Conservation (phyloP, 2,113 vertebrate species). For the Periophthalmodon schlosseri region DNA sequence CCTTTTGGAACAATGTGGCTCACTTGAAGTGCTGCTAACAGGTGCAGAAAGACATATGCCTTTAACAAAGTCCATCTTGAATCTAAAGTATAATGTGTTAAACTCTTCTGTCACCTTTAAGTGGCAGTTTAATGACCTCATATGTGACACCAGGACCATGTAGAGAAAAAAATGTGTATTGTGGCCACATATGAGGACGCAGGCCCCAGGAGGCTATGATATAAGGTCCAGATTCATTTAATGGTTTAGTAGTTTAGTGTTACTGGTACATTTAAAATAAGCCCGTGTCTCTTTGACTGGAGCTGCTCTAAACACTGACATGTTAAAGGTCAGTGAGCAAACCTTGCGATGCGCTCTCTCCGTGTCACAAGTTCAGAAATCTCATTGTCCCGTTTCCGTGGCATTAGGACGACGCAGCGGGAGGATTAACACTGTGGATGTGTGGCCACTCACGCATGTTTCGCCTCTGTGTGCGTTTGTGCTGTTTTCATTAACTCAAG, state of each 20-base stretch:
- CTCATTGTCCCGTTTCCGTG: conserved; percentile 5
- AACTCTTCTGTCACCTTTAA: too few species aligned
- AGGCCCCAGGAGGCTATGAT: too few species aligned
- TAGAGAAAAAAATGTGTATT: too few species aligned
- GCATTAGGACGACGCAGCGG: conserved; percentile 2
- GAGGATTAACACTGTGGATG: conserved; percentile 12
- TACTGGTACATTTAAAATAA: neutral
- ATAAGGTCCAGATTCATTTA: neutral
- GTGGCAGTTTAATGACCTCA: too few species aligned
- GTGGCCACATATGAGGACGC: too few species aligned
- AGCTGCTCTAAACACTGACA: conserved; percentile 24
- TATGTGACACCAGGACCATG: too few species aligned
- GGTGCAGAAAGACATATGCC: too few species aligned
- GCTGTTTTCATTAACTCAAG: conserved; percentile 43
- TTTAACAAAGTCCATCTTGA: too few species aligned
- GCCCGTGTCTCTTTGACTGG: neutral
- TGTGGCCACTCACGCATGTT: conserved; percentile 35
- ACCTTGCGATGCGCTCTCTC: conserved; percentile 7
- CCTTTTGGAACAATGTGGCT: too few species aligned
- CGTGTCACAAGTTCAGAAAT: conserved; percentile 35
- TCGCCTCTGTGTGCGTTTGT: conserved; percentile 10
- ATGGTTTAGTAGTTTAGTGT: neutral
- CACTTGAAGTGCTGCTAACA: too few species aligned
- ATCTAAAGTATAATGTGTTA: too few species aligned
- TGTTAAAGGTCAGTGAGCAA: conserved; percentile 36